Conservation (phyloP, 2,797 vertebrate species). For the Microcaecilia unicolor region DNA sequence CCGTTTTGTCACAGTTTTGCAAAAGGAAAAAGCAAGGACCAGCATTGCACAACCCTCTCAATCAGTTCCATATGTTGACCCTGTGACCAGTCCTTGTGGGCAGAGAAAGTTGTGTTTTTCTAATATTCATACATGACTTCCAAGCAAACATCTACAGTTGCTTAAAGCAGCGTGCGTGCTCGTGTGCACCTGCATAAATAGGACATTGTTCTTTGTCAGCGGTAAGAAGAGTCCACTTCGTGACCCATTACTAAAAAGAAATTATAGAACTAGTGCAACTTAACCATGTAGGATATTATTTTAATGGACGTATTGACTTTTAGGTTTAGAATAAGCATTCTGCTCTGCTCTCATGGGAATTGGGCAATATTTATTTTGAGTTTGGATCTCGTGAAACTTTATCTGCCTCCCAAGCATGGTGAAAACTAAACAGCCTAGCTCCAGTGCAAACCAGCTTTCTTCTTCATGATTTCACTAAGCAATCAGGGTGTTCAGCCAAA, state of each 20-base stretch:
- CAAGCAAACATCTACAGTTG: slow-evolving; percentile 19
- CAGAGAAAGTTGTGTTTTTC: too few species aligned
- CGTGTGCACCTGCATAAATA: slow-evolving; percentile 34
- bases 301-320: slow-evolving; percentile 12
- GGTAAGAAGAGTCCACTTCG: slow-evolving; percentile 12
- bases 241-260: slow-evolving; percentile 23
- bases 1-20: slow-evolving; percentile 14
- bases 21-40: slow-evolving; percentile 16
- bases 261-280: slow-evolving; percentile 14
- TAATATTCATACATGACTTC: slow-evolving; percentile 25
- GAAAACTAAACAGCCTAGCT: too few species aligned
- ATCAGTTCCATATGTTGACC: slow-evolving; percentile 44
- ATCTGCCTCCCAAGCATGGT: background rate
- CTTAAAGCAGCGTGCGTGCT: slow-evolving; percentile 12
- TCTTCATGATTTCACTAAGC: too few species aligned
- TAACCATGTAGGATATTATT: slow-evolving; percentile 13
- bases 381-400: background rate
- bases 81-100: slow-evolving; percentile 20
- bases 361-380: slow-evolving; percentile 3
- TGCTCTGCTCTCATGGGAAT: slow-evolving; percentile 2
- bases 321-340: slow-evolving; percentile 5
- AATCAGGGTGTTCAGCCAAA: too few species aligned
- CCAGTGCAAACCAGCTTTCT: too few species aligned
- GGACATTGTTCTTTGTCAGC: slow-evolving; percentile 21
- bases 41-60: slow-evolving; percentile 33